Evolutionary conservation across 2,888 invertebrate genomes (phyloP).

Genomic region (Sinotaia quadrata): DNA sequence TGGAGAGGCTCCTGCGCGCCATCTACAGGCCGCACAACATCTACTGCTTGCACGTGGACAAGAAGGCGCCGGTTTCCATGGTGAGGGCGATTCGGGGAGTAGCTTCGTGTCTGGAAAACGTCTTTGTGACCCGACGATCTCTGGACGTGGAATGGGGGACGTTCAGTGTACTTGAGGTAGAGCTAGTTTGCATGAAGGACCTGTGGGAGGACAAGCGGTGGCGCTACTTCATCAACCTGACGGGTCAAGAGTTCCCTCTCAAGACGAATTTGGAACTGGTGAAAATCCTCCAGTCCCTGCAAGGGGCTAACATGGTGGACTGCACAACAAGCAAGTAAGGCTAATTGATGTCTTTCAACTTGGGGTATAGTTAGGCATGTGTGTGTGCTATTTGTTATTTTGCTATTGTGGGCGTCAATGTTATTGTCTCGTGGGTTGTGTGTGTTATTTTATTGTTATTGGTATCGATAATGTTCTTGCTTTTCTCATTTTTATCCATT

Average conservation of each 20-base stretch:
- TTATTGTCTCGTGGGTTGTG: no score
- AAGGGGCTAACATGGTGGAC: slow-evolving; percentile 62
- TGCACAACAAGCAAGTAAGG: slow-evolving; percentile 21
- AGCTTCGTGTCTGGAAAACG: slow-evolving; percentile 59
- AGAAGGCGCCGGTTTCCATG: slow-evolving; percentile 43
- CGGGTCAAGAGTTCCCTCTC: slow-evolving; percentile 66
- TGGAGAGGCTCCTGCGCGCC: slow-evolving; percentile 58
- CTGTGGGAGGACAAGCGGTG: slow-evolving; percentile 55
- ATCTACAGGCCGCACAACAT: slow-evolving; percentile 66
- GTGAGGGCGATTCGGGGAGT: slow-evolving; percentile 30
- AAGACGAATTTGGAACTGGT: slow-evolving; percentile 66
- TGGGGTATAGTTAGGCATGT: no score
- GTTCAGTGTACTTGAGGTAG: slow-evolving; percentile 58
- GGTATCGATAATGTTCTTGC: no score
- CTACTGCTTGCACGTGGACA: slow-evolving; percentile 69
- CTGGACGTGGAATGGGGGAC: slow-evolving; percentile 54
- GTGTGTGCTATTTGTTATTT: no score
- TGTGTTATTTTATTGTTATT: no score
- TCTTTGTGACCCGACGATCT: slow-evolving; percentile 50
- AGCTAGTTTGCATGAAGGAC: slow-evolving; percentile 61
- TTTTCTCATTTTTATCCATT: no score
- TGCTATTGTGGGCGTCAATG: no score
- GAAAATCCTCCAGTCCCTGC: slow-evolving; percentile 53
- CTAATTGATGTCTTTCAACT: no score
- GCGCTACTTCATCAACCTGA: slow-evolving; percentile 68